Percentiles rank a stretch among this genome's conserved stretches.
Evolutionary conservation across 1,140 invertebrate genomes (phyloP).

Genomic region (Samia ricini): DNA sequence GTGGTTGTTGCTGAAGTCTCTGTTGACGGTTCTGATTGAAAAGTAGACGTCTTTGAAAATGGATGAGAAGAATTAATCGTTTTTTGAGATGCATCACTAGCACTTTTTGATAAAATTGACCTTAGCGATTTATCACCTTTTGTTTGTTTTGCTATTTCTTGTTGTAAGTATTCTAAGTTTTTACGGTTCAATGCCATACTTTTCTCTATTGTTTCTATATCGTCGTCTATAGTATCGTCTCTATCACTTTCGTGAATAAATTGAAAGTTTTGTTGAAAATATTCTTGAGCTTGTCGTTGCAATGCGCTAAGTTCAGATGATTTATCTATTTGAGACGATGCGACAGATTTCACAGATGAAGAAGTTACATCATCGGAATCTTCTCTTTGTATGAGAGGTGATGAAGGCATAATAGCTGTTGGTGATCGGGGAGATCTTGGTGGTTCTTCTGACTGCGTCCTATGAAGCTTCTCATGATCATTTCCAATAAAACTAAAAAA

Average conservation of each 20-base stretch:
- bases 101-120: conserved; percentile 68
- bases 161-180: conserved; percentile 75
- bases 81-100: conserved; percentile 68
- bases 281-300: conserved; percentile 72
- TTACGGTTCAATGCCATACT: conserved; percentile 74
- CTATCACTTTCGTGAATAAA: conserved; percentile 76
- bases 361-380: conserved; percentile 70
- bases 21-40: conserved; percentile 75
- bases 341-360: conserved; percentile 63
- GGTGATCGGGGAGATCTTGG: conserved; percentile 83
- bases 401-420: conserved; percentile 42
- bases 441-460: conserved; percentile 90
- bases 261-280: conserved; percentile 76
- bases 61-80: conserved; percentile 62
- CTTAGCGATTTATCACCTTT: conserved; percentile 61
- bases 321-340: conserved; percentile 67
- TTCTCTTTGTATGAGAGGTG: conserved; percentile 55
- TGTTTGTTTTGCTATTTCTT: conserved; percentile 74
- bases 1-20: conserved; percentile 73
- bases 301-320: conserved; percentile 66
- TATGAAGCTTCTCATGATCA: conserved; percentile 87
- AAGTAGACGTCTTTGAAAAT: conserved; percentile 74
- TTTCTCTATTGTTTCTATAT: conserved; percentile 74
- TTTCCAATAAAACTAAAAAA: conserved; percentile 62
- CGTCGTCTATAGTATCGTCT: conserved; percentile 75